Evolutionary conservation across 2,113 vertebrate species (phyloP).

Genomic region (Balaenoptera acutorostrata): DNA sequence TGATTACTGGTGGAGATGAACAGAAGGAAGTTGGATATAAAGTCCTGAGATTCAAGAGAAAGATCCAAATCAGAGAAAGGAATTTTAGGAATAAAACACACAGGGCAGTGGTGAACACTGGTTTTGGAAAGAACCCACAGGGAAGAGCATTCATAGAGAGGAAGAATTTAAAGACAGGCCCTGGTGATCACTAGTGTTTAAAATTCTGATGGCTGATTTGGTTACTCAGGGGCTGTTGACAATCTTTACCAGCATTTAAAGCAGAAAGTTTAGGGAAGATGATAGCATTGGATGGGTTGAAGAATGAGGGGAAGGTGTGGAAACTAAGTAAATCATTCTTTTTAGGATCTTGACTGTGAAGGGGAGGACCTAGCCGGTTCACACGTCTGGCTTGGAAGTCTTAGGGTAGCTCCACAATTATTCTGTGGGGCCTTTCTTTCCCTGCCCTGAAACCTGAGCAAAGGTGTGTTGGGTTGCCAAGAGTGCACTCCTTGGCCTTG

Average conservation of each 20-base stretch:
- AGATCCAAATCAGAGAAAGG: background rate
- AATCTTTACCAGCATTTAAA: background rate
- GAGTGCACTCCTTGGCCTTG: background rate
- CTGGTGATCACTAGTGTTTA: background rate
- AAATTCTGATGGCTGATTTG: background rate
- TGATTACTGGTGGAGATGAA: background rate
- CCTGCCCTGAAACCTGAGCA: background rate
- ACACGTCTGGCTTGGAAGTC: background rate
- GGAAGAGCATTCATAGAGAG: background rate
- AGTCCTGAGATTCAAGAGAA: background rate
- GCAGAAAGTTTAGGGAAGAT: background rate
- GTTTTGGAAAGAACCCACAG: background rate
- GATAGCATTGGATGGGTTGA: background rate
- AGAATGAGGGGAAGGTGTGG: background rate
- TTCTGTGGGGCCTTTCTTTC: background rate
- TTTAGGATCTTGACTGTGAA: background rate
- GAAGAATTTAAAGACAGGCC: background rate
- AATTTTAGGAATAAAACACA: background rate
- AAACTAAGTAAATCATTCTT: background rate
- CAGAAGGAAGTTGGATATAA: background rate
- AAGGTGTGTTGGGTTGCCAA: background rate
- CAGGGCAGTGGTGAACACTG: background rate
- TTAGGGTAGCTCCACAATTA: background rate
- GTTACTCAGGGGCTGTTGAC: background rate
- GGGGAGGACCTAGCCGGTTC: background rate